Evolutionary conservation across 2,113 vertebrate genomes (phyloP), one percentile per base, ranked within the genome.

Genomic region (Dromaius novaehollandiae): DNA sequence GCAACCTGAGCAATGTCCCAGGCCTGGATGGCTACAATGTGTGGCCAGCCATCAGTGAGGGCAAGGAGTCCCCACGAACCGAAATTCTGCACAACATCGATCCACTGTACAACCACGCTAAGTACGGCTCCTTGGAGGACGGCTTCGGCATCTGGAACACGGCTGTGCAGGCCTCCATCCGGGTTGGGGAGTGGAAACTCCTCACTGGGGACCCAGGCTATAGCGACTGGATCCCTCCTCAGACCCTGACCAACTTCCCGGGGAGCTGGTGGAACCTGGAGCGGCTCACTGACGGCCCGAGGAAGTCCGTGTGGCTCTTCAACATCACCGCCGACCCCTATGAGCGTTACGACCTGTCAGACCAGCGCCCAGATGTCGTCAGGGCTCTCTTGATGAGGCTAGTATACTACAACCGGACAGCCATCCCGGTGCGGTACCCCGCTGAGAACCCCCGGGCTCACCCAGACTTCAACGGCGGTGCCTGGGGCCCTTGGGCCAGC

Each of bases 31-130:
- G 99, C 22, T 99, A 98, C 53, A 97, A 99, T 0, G 98, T 99
- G 77, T 99, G 99, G 99, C 97, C 98, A 8, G 97, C 99, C 69
- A 99, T 99, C 96, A 99, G 99, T 1, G 99, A 99, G 91, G 99
- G 99, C 50, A 99, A 98, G 85, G 98, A 98, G 79, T 99, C 99
- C 0, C 99, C 99, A 0, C 98, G 99, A 61, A 98, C 97, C 0
- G 99, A 99, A 98, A 99, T 99, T 93, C 98, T 99, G 42, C 99
- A 99, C 95, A 99, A 99, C 94, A 99, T 99, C 0, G 99, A 99
- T 89, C 99, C 99, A 0, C 97, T 99, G 44, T 99, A 99, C 97
- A 99, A 99, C 95, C 99, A 98, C 0, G 99, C 99, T 58, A 98
- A 96, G 60, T 98, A 98, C 0, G 99, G 99, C 86, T 99, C 99